A percentile compares a stretch with the other conserved stretches of the same genome.
Evolutionary conservation across 2,888 invertebrate species (phyloP).

Genomic region (Diaperis boleti): DNA sequence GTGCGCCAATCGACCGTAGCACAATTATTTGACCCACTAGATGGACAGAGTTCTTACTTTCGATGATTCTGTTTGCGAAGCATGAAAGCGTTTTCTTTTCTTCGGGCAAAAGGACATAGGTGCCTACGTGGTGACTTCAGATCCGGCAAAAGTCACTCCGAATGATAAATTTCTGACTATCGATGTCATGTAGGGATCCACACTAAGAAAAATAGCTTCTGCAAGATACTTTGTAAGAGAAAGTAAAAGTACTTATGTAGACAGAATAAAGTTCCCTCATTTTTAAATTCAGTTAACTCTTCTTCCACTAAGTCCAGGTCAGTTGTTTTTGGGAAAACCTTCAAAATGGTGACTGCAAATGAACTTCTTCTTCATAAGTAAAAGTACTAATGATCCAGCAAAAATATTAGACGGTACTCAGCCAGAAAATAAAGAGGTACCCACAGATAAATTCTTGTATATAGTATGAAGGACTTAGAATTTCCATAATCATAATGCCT

Average conservation of each 20-base stretch:
- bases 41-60: slow-evolving; percentile 74
- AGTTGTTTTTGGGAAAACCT: neutral
- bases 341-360: neutral
- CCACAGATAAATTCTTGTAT: no score
- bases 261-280: neutral
- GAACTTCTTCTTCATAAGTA: neutral
- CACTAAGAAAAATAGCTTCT: slow-evolving; percentile 77
- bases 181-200: slow-evolving; percentile 83
- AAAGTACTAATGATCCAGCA: no score
- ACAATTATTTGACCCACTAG: slow-evolving; percentile 75
- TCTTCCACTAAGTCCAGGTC: neutral
- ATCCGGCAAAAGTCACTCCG: no score
- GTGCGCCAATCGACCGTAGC: slow-evolving; percentile 78
- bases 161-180: no score
- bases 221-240: slow-evolving; percentile 73
- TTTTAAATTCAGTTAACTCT: neutral
- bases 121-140: no score
- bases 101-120: no score
- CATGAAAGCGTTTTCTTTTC: no score
- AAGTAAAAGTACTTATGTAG: neutral
- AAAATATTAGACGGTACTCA: no score
- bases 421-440: no score
- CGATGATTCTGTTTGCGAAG: slow-evolving; percentile 79
- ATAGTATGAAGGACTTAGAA: no score
- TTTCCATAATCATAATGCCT: no score